A percentile compares a stretch with the other conserved stretches of the same genome.
These are phyloP conservation scores for Gymnoscelis rufifasciata DNA, from an alignment of 2,888 invertebrate species.

Conservation along the genomic window DNA sequence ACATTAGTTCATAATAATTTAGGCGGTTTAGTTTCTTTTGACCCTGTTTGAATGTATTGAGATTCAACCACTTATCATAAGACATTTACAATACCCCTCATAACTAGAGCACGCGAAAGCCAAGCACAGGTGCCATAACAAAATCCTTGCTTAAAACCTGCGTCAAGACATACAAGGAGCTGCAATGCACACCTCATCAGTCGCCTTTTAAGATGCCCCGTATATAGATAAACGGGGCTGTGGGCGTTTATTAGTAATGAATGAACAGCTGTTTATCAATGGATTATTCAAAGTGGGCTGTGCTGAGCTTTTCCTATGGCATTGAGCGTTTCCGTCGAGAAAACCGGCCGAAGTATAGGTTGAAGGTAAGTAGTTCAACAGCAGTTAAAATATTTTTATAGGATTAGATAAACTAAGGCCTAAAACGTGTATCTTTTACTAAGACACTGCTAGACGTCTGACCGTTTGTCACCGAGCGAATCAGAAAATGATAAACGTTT, in stretches of 20 bases:
- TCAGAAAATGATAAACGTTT: too few relatives aligned
- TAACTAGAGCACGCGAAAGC: neutral
- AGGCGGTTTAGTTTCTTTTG: too few relatives aligned
- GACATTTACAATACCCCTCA: too few relatives aligned
- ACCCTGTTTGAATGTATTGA: too few relatives aligned
- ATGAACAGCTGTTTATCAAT: constrained; percentile 26
- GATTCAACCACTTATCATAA: too few relatives aligned
- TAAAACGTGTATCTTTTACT: too few relatives aligned
- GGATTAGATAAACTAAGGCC: too few relatives aligned
- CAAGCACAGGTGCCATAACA: neutral
- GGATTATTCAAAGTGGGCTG: constrained; percentile 9
- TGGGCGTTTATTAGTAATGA: constrained; percentile 33
- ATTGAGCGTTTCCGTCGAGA: constrained; percentile 1
- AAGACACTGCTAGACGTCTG: too few relatives aligned
- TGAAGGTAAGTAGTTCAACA: too few relatives aligned
- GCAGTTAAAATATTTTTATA: too few relatives aligned
- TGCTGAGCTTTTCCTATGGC: constrained; percentile 2
- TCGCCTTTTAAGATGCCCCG: constrained; percentile 35
- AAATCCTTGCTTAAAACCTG: constrained; percentile 22
- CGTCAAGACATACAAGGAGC: constrained; percentile 22
- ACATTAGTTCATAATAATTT: too few relatives aligned
- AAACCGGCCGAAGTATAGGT: neutral
- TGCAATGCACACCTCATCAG: constrained; percentile 23
- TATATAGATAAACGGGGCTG: constrained; percentile 44
- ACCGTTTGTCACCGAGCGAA: too few relatives aligned